Base-by-base conservation (phyloP, 37 sponge, comb jelly and placozoan species). In the Ephydatia muelleri region DNA sequence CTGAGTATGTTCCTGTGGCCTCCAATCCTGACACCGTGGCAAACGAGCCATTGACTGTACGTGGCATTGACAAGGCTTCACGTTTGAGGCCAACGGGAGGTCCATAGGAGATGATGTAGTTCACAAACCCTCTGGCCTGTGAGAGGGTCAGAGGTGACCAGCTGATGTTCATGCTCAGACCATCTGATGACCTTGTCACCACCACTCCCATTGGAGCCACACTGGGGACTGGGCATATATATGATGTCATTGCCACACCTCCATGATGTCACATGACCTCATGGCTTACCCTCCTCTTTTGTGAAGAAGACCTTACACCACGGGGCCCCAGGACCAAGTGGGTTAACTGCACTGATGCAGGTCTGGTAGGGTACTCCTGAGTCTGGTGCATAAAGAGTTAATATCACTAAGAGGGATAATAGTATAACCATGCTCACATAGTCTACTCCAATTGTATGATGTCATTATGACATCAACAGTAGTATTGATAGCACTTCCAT, bases 141-240 rank as follows among this genome's bases (percentile, higher is more conserved):
- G 80, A 80, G 14, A 86, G 64, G 40, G 72, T 86, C 81, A 86
- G 80, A 28, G 57, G 70, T 37, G 26, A 16, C 74, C 80, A 86
- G 25, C 40, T 79, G 37, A 86, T 75, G 21, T 35, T 73, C 72
- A 86, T 73, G 57, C 57, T 67, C 21, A 67, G 80, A 30, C 65
- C 73, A 49, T 80, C 43, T 16, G 57, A 1, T 57, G 43, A 29
- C 22, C 79, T 49, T 13, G 43, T 40, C 23, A 79, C 79, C 29
- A 0, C 19, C 68, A 84, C 70, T 72, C 79, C 79, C 33, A n/a
- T 2, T 25, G 81, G 87, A 26, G 57, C 26, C 37, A 68, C 70
- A 25, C 31, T 35, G 30, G 85, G 68, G 25, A 69, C 85, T 77
- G 78, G 8, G 16, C 57, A 57, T 21, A 4, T 57, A 57, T 11